Conservation (phyloP, 2,797 vertebrate species). For the Salmo trutta region DNA sequence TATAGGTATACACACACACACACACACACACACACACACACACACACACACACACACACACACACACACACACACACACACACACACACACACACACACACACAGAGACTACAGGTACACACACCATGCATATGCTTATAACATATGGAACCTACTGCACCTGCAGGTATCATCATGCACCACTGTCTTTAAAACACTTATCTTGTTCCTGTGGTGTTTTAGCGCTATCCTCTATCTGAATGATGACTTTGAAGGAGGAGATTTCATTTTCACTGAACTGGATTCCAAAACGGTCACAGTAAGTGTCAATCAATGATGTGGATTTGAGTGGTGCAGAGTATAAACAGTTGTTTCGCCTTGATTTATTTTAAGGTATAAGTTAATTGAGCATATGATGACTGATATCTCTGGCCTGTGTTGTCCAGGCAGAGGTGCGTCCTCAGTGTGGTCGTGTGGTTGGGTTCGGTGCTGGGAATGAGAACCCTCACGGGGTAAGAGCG, state of each 20-base stretch:
- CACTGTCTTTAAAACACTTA: neutral
- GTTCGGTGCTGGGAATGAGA: constrained; percentile 90
- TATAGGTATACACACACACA: constrained; percentile 79
- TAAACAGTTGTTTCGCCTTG: neutral
- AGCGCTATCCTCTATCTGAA: constrained; percentile 96
- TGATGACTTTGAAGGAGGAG: constrained; percentile 91
- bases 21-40: constrained; percentile 1
- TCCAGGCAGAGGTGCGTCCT: constrained; percentile 85
- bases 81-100: constrained; percentile 4
- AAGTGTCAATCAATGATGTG: constrained; percentile 41
- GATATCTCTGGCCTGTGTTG: neutral
- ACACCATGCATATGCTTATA: neutral
- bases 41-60: neutral
- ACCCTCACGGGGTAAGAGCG: constrained; percentile 89
- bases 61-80: constrained; percentile 10
- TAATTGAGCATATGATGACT: neutral
- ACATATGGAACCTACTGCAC: too few relatives aligned
- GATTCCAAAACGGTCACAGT: constrained; percentile 91
- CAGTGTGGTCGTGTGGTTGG: constrained; percentile 89
- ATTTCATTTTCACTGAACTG: constrained; percentile 91
- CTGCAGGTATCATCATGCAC: neutral
- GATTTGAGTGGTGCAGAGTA: neutral
- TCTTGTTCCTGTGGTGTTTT: constrained; percentile 13
- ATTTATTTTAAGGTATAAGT: neutral
- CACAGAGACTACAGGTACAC: neutral